Base-by-base conservation (phyloP, 2,113 vertebrate genomes). In the Chionomys nivalis region DNA sequence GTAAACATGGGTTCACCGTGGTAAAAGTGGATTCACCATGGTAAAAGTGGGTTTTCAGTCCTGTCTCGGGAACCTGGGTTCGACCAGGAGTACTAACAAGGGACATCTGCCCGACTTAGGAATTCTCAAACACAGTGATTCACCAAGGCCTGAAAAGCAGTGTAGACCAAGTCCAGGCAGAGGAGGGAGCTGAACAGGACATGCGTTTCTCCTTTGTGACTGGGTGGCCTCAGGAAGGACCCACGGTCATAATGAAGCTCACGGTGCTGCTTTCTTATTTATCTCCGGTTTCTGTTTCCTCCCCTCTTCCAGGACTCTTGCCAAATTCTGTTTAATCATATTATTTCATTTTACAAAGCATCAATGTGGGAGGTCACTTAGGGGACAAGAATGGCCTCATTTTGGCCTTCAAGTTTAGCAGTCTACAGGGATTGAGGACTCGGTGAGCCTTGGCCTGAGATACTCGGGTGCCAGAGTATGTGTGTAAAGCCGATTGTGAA, bases 281-380 rank as follows among this genome's bases (percentile, higher is more conserved):
- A 31, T 39, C 42, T 92, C 63, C 55, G 39, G 42, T 76, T 96
- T 95, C 86, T 58, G 4, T 63, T 55, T 87, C 72, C 58, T 77
- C 24, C 36, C n/a, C 31, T 87, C 26, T 47, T 17, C 58, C 66
- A 85, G 66, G 42, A 61, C 58, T 85, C 61, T 96, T 76, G 66
- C 24, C 39, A 24, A 44, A 52, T 86, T 93, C 68, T 89, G 68
- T 83, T 68, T 88, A 95, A 52, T 94, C 31, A 42, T 28, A 79
- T 87, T 82, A 85, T 87, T 81, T 89, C 66, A 68, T 65, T 96
- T 44, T 52, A 42, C 55, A 91, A 61, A 95, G 26, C 72, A 91
- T 85, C 75, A 78, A 75, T n/a, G 36, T 47, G 44, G 49, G 77
- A 88, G 11, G 73, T 39, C 49, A 68, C 75, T 95, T 87, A 87